These are phyloP conservation scores for Chironomus riparius DNA, from an alignment of 2,888 invertebrate genomes.

Conservation along the genomic window DNA sequence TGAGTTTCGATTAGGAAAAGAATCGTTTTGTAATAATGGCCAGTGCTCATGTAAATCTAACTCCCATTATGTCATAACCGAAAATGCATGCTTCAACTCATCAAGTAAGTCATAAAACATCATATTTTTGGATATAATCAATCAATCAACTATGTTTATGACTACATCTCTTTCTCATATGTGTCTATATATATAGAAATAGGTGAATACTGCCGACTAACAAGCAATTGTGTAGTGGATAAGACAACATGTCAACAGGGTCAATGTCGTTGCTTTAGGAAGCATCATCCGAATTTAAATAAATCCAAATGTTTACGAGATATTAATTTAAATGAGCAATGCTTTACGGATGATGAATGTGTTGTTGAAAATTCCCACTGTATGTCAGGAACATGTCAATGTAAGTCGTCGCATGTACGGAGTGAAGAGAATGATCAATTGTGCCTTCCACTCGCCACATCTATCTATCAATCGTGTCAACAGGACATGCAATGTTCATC, in stretches of 20 bases:
- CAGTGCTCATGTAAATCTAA: conserved; percentile 37
- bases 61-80: conserved; percentile 35
- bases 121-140: not conserved
- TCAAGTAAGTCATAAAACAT: conserved; percentile 34
- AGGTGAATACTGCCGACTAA: conserved; percentile 36
- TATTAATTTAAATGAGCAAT: conserved; percentile 34
- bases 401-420: conserved; percentile 36
- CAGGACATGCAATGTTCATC: conserved; percentile 1
- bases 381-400: conserved; percentile 34
- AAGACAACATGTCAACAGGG: conserved; percentile 37
- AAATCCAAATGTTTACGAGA: conserved; percentile 36
- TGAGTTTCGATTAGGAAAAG: conserved; percentile 36
- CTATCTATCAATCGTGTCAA: conserved; percentile 7
- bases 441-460: conserved; percentile 32
- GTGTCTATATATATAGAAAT: conserved; percentile 33
- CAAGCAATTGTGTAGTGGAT: conserved; percentile 38
- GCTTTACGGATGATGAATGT: conserved; percentile 38
- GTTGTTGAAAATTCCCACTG: conserved; percentile 36
- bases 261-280: conserved; percentile 37
- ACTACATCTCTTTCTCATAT: not conserved
- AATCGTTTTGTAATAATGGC: conserved; percentile 37
- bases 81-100: conserved; percentile 38
- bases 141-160: conserved; percentile 2
- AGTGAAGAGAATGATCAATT: conserved; percentile 33
- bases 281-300: conserved; percentile 36